Conservation (phyloP, 2,797 vertebrate species). For the Phrynocephalus guinanensis region DNA sequence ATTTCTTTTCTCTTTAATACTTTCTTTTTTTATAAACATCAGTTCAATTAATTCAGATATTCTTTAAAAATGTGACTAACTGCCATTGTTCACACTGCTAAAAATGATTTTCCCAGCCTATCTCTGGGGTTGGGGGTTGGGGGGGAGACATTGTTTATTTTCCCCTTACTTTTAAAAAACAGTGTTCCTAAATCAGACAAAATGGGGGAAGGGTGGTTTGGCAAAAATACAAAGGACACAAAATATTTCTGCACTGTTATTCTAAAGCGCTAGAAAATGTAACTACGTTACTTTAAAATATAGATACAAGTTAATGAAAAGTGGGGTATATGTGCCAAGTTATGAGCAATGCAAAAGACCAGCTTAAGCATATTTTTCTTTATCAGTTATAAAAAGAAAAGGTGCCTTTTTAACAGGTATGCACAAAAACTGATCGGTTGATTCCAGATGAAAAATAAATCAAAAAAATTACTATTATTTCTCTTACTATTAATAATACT, state of each 20-base stretch:
- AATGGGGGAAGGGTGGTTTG: constrained; percentile 54
- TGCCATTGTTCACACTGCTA: background rate
- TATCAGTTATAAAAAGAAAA: constrained; percentile 76
- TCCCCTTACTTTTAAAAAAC: constrained; percentile 12
- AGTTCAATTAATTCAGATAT: background rate
- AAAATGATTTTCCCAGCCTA: constrained; percentile 2
- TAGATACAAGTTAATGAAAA: constrained; percentile 75
- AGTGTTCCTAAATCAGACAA: constrained; percentile 56
- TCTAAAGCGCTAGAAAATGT: constrained; percentile 72
- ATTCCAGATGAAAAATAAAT: constrained; percentile 67
- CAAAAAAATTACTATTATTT: constrained; percentile 69
- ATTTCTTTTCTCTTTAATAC: constrained; percentile 8
- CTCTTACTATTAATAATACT: constrained; percentile 76
- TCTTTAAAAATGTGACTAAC: constrained; percentile 10
- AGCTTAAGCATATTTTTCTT: constrained; percentile 88
- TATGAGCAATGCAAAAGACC: constrained; percentile 90
- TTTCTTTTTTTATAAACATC: background rate
- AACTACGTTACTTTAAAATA: constrained; percentile 73
- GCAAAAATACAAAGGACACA: constrained; percentile 66
- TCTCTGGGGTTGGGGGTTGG: background rate
- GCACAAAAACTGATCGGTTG: constrained; percentile 75
- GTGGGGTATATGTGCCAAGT: constrained; percentile 64
- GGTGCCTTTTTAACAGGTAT: constrained; percentile 77
- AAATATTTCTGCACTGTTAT: constrained; percentile 71
- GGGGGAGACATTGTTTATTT: constrained; percentile 25